Evolutionary conservation across 2,888 invertebrate genomes (phyloP), one percentile per base, ranked within the genome.

Genomic region (Spisula solida): DNA sequence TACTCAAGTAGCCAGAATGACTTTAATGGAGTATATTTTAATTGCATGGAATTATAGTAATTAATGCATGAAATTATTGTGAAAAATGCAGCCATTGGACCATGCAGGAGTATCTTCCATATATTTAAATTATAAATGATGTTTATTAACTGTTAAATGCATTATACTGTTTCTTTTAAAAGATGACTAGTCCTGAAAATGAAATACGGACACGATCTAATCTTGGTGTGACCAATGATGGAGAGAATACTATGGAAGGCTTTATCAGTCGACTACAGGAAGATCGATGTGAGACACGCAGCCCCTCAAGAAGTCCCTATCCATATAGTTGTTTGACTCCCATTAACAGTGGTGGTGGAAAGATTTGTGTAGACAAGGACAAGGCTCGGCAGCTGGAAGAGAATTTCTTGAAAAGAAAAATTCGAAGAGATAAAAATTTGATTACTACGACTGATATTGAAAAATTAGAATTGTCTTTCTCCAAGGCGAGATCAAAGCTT

Each of bases 311-410:
- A 75, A 89, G 88, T 81, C 93, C 90, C 2, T 93, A 93, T 56
- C 93, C 92, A 16, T 92, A 88, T 79, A 79, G 80, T 6, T 92
- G 93, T 60, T 29, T 91, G 20, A 88, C 92, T 10, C 93, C 93
- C 0, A 60, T 90, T 0, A 41, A 80, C n/a, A 88, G 86, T 34
- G 90, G 86, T 4, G 66, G 55, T n/a, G 92, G 92, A 8, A 92
- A 92, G 70, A 48, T 92, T 20, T 90, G 90, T 88, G 85, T 89
- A 0, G 92, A 93, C 48, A 92, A 89, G 48, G 88, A 87, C 31
- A 91, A 87, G 34, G 85, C 66, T 16, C 25, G 48, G 18, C 60
- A 86, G 25, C n/a, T 90, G 66, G 92, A 93, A 56, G 87, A 90
- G 4, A 82, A 82, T 66, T 90, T 89, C 60, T 79, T 85, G 18